phyloP scores from a whole-genome alignment of 1,140 invertebrate genomes.

The Linepithema humile region DNA sequence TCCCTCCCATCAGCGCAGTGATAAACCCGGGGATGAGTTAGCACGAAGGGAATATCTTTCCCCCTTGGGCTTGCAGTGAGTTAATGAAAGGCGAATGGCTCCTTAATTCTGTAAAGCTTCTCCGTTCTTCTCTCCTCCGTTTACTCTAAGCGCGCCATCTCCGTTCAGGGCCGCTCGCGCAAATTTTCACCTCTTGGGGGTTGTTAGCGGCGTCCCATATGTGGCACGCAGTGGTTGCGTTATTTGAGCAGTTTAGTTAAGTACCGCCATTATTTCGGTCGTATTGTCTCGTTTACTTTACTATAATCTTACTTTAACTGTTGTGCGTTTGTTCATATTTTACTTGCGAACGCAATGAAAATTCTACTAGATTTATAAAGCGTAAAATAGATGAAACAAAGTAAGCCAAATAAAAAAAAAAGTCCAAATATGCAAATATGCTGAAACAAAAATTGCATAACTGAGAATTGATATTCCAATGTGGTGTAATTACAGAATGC shows the following conservation, averaged over 20 bases:
- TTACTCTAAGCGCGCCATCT: slow-evolving; percentile 54
- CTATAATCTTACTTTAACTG: not conserved
- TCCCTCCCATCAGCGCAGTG: not conserved
- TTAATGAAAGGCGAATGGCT: slow-evolving; percentile 79
- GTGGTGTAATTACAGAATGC: no score
- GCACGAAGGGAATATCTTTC: slow-evolving; percentile 58
- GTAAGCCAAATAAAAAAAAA: not conserved
- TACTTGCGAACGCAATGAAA: not conserved
- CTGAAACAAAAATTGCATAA: no score
- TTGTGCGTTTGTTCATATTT: not conserved
- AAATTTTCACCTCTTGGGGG: slow-evolving; percentile 49
- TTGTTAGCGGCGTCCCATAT: slow-evolving; percentile 45
- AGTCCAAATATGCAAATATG: no score
- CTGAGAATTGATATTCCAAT: no score
- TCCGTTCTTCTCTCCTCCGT: slow-evolving; percentile 58
- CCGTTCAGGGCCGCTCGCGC: slow-evolving; percentile 46
- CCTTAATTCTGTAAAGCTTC: slow-evolving; percentile 79
- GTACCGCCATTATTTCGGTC: not conserved
- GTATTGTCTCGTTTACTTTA: not conserved
- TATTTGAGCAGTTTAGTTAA: slow-evolving; percentile 25
- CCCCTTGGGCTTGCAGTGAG: slow-evolving; percentile 57
- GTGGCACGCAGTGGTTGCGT: slow-evolving; percentile 2
- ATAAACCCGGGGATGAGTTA: slow-evolving; percentile 61
- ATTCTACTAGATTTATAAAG: not conserved
- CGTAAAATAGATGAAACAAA: not conserved